Base-by-base conservation (phyloP, 2,113 vertebrate genomes). In the Sphaerodactylus townsendi region DNA sequence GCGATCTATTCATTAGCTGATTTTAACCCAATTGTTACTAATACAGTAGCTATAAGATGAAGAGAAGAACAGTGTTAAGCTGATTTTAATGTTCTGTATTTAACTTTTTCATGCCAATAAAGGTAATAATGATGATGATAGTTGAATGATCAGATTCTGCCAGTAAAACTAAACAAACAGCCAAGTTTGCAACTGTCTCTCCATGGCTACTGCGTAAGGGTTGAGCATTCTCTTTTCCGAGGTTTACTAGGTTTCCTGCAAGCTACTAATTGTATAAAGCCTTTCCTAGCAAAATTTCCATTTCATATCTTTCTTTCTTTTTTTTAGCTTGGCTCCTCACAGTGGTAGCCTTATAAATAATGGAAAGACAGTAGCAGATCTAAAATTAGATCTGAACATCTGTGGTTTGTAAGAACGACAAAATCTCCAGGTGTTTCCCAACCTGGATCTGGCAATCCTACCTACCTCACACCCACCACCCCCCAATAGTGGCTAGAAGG, bases 271-370 rank as follows among this genome's bases (percentile, higher is more conserved):
- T 84, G 81, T 46, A 80, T 53, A 65, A 84, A 89, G 84, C 64
- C 72, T 76, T 53, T 76, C 46, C 10, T n/a, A 44, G 79, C 82
- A 37, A 83, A 77, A 83, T 84, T 89, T 89, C 73, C 66, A 77
- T 46, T 87, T 64, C 84, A 2, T 75, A 23, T 84, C 28, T 79
- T 90, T 87, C 50, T 79, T 79, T 23, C n/a, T n/a, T n/a, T n/a
- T n/a, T n/a, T 89, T 82, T 69, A 78, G 37, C 85, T 86, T 87
- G 83, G n/a, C 10, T 50, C 59, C 84, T 62, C 78, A 87, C 86
- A 79, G 59, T 66, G 75, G 3, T 11, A 87, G 4, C 35, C 73
- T 91, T 72, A 88, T 89, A 91, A 93, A 94, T 92, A 93, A 80
- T 86, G 66, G 91, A 89, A 65, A 74, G 3, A 77, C 80, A 66